These are phyloP conservation scores for Chironomus tepperi DNA, from an alignment of 1,140 invertebrate genomes.

Conservation along the genomic window DNA sequence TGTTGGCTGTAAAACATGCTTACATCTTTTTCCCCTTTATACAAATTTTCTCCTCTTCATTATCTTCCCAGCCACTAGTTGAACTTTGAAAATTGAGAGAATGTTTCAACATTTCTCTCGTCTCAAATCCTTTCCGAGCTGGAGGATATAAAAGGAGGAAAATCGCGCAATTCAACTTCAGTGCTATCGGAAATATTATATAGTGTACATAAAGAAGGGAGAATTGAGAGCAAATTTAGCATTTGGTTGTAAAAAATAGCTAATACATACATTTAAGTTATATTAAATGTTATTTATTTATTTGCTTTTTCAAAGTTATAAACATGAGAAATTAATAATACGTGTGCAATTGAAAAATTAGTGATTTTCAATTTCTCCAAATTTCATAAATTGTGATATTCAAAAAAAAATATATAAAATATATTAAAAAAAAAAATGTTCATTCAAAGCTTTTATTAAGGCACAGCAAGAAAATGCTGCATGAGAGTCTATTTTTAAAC, in stretches of 20 bases:
- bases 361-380: too few species aligned
- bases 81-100: not conserved
- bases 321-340: too few species aligned
- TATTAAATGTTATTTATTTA: too few species aligned
- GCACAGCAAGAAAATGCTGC: not conserved
- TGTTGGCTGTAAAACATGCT: constrained; percentile 1
- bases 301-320: too few species aligned
- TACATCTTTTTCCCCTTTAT: not conserved
- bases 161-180: not conserved
- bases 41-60: not conserved
- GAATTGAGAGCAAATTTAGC: not conserved
- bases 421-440: too few species aligned
- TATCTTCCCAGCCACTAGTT: constrained; percentile 7
- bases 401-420: too few species aligned
- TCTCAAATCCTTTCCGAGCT: not conserved
- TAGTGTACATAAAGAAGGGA: not conserved
- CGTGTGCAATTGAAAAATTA: too few species aligned
- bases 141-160: constrained; percentile 17
- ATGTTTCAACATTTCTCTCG: not conserved
- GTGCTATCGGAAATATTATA: not conserved
- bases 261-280: too few species aligned
- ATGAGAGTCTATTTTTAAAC: constrained; percentile 8
- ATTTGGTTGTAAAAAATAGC: too few species aligned
- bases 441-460: too few species aligned
- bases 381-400: too few species aligned